phyloP scores from a whole-genome alignment of 2,888 invertebrate species.

The Ashinkailepas kermadecensis region DNA sequence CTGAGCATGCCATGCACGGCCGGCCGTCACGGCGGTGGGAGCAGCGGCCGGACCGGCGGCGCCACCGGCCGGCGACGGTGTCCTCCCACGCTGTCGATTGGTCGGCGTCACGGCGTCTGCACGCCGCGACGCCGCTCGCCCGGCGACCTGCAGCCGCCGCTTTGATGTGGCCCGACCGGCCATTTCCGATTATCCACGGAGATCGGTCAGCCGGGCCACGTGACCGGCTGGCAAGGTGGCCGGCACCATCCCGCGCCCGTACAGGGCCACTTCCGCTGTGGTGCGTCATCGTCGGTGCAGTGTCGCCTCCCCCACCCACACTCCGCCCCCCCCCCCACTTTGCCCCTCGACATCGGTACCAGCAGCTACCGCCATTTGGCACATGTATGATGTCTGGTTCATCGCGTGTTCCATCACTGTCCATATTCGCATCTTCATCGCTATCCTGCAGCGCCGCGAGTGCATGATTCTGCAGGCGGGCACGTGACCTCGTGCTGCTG shows the following conservation, averaged over 20 bases:
- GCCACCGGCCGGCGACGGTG: background rate
- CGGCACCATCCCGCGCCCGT: background rate
- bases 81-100: background rate
- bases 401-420: no score
- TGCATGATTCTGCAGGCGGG: no score
- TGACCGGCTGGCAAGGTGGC: background rate
- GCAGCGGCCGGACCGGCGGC: no score
- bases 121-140: background rate
- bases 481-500: no score
- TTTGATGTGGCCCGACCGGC: constrained; percentile 8
- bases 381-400: background rate
- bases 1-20: no score
- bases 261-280: background rate
- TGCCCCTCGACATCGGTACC: background rate
- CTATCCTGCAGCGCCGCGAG: no score
- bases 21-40: no score
- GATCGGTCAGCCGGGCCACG: background rate
- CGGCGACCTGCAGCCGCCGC: background rate
- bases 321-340: background rate
- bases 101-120: background rate
- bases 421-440: no score
- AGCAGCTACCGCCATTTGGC: background rate
- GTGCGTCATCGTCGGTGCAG: no score
- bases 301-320: background rate
- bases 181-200: constrained; percentile 9